Percentiles rank a stretch among this genome's conserved stretches.
phyloP scores from a whole-genome alignment of 2,888 invertebrate species.

The Frankliniella fusca region DNA sequence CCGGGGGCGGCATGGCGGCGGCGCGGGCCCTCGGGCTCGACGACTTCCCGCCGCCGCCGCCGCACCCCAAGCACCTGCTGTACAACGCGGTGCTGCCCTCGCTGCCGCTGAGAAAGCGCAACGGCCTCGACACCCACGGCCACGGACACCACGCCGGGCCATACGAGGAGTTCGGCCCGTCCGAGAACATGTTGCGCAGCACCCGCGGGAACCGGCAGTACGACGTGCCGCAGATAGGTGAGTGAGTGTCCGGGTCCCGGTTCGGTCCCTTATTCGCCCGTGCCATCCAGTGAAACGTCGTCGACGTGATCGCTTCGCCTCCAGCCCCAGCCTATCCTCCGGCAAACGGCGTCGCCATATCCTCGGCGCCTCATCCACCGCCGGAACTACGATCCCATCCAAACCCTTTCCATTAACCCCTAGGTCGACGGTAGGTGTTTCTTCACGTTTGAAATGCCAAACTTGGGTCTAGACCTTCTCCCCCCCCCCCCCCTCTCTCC shows the following conservation, averaged over 20 bases:
- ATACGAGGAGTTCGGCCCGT: constrained; percentile 28
- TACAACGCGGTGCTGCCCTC: constrained; percentile 31
- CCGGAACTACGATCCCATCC: too few relatives aligned
- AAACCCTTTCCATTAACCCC: too few relatives aligned
- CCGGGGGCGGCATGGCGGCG: constrained; percentile 32
- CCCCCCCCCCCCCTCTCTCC: too few relatives aligned
- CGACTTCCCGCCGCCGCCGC: constrained; percentile 33
- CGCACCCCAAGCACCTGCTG: constrained; percentile 24
- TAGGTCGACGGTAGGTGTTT: too few relatives aligned
- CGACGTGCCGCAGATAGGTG: constrained; percentile 83
- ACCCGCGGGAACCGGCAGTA: constrained; percentile 71
- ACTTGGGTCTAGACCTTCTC: too few relatives aligned
- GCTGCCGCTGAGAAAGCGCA: constrained; percentile 35
- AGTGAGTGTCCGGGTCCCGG: constrained; percentile 45
- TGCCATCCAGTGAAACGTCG: too few relatives aligned
- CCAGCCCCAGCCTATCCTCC: too few relatives aligned
- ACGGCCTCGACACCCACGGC: constrained; percentile 28
- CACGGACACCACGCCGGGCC: constrained; percentile 12
- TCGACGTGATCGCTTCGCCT: too few relatives aligned
- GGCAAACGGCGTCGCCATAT: too few relatives aligned
- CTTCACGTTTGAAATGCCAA: too few relatives aligned
- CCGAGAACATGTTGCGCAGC: constrained; percentile 65
- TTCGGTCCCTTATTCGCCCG: too few relatives aligned
- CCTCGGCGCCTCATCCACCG: too few relatives aligned
- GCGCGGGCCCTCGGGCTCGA: constrained; percentile 33